phyloP scores from a whole-genome alignment of 2,888 invertebrate species.

The Hypsopygia costalis region DNA sequence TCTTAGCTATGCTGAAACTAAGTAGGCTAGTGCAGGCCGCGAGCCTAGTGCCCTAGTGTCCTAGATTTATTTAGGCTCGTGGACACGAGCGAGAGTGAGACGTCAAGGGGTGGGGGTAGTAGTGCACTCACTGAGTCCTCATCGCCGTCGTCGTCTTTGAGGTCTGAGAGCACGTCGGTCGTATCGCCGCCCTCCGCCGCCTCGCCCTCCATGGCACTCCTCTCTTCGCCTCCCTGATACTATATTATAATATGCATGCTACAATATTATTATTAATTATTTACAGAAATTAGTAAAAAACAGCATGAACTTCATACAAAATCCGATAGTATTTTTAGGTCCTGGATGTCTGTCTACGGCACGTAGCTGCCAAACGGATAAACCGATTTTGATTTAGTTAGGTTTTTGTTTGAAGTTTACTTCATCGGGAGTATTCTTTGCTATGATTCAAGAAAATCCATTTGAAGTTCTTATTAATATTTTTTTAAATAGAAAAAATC shows the following conservation, averaged over 20 bases:
- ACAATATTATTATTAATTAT: too few relatives aligned
- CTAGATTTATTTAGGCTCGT: slow-evolving; percentile 50
- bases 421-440: too few relatives aligned
- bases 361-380: too few relatives aligned
- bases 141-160: slow-evolving; percentile 78
- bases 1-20: slow-evolving; percentile 39
- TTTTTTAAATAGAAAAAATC: too few relatives aligned
- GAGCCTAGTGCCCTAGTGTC: slow-evolving; percentile 61
- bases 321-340: too few relatives aligned
- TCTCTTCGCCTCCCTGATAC: slow-evolving; percentile 63
- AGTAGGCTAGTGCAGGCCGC: slow-evolving; percentile 40
- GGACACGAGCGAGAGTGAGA: slow-evolving; percentile 23
- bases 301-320: too few relatives aligned
- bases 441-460: too few relatives aligned
- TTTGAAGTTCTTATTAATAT: too few relatives aligned
- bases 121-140: slow-evolving; percentile 86
- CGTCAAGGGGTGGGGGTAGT: slow-evolving; percentile 23
- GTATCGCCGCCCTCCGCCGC: slow-evolving; percentile 48
- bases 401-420: too few relatives aligned
- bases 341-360: too few relatives aligned
- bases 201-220: slow-evolving; percentile 47
- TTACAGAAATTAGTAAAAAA: too few relatives aligned
- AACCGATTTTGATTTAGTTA: too few relatives aligned
- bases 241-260: slow-evolving; percentile 20
- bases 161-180: slow-evolving; percentile 69